Evolutionary conservation across 2,797 vertebrate species (phyloP), one percentile per base, ranked within the genome.

Genomic region (Pangasius krempfi): DNA sequence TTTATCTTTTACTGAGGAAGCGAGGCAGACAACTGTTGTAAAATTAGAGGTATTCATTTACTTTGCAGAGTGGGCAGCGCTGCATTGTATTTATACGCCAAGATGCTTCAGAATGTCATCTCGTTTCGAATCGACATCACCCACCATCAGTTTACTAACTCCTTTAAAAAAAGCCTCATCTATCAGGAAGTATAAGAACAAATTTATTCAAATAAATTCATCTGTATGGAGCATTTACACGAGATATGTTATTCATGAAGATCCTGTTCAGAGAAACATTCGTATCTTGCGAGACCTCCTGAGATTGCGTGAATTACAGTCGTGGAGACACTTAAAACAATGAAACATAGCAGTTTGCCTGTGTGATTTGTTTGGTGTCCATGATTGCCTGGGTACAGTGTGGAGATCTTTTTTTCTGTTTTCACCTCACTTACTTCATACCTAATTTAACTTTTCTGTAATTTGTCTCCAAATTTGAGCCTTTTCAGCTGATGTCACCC

Each of bases 61-160:
- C n/a, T 75, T 37, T 80, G 12, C 27, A 16, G 44, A 56, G 30
- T 37, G 25, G 22, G 58, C 56, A 75, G 27, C 25, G 37, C 54
- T 44, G 64, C 22, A 3, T 1, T n/a, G 18, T 64, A 64, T 88
- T 83, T 84, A 50, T 62, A 50, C 52, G 20, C 30, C 30, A 44
- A 22, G n/a, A 54, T 14, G 33, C 72, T 73, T 25, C 72, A 54
- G 75, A 78, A 14, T 2, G 4, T 47, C 40, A 78, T 8, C 75
- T 47, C 22, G n/a, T 72, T 50, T 40, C 25, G 5, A 27, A 33
- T 20, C 58, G 13, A 88, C 16, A 16, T 54, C 75, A 54, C 54
- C 86, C 50, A 73, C 66, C n/a, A 33, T 44, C 86, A 58, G 16
- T 81, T 87, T 30, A 87, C 76, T 81, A 64, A 87, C 86, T 14